phyloP scores from a whole-genome alignment of 2,888 invertebrate genomes.

The Euclidia mi region DNA sequence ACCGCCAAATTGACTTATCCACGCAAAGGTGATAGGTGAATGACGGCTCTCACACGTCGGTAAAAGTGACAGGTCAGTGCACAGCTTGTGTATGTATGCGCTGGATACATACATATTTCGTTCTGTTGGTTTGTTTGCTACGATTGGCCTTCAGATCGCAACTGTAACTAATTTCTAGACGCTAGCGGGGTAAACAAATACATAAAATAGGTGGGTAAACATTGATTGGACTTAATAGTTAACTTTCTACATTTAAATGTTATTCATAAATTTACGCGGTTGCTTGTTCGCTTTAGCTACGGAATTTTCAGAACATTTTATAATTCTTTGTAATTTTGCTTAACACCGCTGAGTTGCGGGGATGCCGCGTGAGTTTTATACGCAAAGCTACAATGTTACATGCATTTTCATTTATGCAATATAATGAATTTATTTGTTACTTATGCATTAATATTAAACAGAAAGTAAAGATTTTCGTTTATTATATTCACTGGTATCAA shows the following conservation, averaged over 20 bases:
- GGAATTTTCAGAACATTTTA: too few species aligned
- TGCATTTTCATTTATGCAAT: too few species aligned
- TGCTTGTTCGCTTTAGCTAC: too few species aligned
- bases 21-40: slow-evolving; percentile 39
- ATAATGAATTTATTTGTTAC: too few species aligned
- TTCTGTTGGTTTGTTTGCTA: slow-evolving; percentile 9
- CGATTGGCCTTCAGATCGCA: slow-evolving; percentile 1
- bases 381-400: too few species aligned
- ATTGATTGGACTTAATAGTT: background rate
- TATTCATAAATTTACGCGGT: background rate
- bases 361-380: too few species aligned
- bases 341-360: too few species aligned
- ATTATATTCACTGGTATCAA: too few species aligned
- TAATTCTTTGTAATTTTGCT: too few species aligned
- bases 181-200: slow-evolving; percentile 1
- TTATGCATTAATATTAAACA: too few species aligned
- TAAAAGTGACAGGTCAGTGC: slow-evolving; percentile 25
- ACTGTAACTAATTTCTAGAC: background rate
- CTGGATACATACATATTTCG: slow-evolving; percentile 1
- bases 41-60: slow-evolving; percentile 32
- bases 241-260: slow-evolving; percentile 2
- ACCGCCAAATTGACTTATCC: slow-evolving; percentile 31
- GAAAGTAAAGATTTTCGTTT: too few species aligned
- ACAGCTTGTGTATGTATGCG: slow-evolving; percentile 24
- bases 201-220: background rate